Evolutionary conservation across 1,140 invertebrate genomes (phyloP), one percentile per base, ranked within the genome.

Genomic region (Drosophila sulfurigaster): DNA sequence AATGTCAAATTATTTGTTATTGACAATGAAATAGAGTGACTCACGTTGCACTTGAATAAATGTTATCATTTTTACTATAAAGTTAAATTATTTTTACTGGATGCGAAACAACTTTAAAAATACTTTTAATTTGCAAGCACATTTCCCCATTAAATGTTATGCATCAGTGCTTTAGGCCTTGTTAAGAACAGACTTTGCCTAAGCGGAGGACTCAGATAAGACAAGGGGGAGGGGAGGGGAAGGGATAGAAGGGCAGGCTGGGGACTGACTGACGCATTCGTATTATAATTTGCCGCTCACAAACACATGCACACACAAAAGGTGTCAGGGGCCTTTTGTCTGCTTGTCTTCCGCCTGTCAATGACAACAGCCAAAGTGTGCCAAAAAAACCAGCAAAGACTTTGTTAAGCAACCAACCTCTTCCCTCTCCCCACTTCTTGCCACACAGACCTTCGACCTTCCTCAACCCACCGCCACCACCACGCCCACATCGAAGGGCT

Each of bases 251-350:
- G 20, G 16, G 41, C 57, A 45, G 38, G n/a, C 48, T 52, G 28
- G 62, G 51, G n/a, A 46, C 30, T 28, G 71, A 60, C 73, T 64
- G 52, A 82, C 68, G 71, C 68, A 82, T 75, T 80, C 78, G 66
- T 69, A 80, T 83, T 87, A 83, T 88, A 88, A 87, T 88, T 88
- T 88, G 46, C 64, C 58, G 73, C 64, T 60, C 35, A 32, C 46
- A 62, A 51, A 73, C 41, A 28, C 56, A 65, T 48, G 49, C 32
- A 57, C 67, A 66, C 49, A 75, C 38, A 66, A 82, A 88, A 87
- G 83, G 83, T 87, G 83, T 89, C 83, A 80, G 54, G 72, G 80
- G 85, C 83, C 82, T 86, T 86, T 87, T 86, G 82, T 86, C 72
- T 75, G 66, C 62, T 60, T 80, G 75, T 74, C 75, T 74, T 65